Evolutionary conservation across 2,113 vertebrate genomes (phyloP), one percentile per base, ranked within the genome.

Genomic region (Oreochromis niloticus): DNA sequence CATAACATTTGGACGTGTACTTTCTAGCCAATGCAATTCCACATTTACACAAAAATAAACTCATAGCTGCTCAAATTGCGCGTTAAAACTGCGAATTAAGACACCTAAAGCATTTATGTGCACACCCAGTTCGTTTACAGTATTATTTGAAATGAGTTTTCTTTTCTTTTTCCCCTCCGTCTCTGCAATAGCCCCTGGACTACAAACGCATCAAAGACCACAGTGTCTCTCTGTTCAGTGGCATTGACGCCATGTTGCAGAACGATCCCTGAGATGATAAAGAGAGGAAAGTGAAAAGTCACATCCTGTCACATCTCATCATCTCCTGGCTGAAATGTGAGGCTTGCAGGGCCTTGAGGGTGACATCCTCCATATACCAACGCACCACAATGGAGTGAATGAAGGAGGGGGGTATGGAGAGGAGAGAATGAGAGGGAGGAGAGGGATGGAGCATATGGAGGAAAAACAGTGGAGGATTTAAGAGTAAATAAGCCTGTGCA

Each of bases 261-360:
- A 93, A 90, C 86, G 90, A 94, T 93, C 91, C 87, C 93, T 86
- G 92, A 94, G 91, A 96, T 93, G 94, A 95, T 95, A 95, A 96
- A 96, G 94, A 96, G 94, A 92, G 92, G 93, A 95, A 94, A 96
- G 94, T 94, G 95, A 95, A 96, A 95, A 95, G 94, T 94, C 95
- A 93, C 94, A 91, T 95, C 88, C 92, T 95, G 94, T 95, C 94
- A 95, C 88, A 86, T 95, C 93, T 94, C 91, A 94, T 96, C 94
- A 96, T 94, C 94, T 94, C 90, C 36, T 71, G 85, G 92, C 92
- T 95, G 93, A 94, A 95, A 95, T 93, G 94, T 90, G 93, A 94
- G 93, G 92, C 92, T 93, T 91, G 91, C 88, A 68, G 92, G 94
- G 92, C 94, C 94, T 94, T 93, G 90, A 93, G 94, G 94, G 92